Evolutionary conservation across 2,797 vertebrate species (phyloP).

Genomic region (Salmo trutta): DNA sequence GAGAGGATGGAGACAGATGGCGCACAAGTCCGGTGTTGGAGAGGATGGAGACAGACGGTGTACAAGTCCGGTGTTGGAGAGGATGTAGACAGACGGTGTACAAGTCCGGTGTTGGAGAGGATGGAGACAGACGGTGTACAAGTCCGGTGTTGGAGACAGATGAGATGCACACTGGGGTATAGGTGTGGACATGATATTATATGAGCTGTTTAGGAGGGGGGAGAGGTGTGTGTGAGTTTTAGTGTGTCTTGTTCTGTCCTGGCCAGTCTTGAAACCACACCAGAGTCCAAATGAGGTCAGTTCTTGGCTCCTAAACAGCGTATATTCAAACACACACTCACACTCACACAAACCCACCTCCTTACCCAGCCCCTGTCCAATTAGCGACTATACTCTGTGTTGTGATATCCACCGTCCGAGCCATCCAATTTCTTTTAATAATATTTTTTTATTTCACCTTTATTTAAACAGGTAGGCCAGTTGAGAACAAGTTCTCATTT

Average conservation of each 20-base stretch:
- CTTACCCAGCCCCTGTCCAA: slow-evolving; percentile 20
- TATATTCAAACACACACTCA: neutral
- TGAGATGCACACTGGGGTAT: too few species aligned
- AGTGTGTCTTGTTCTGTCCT: neutral
- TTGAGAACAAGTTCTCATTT: too few species aligned
- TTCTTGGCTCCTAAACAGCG: neutral
- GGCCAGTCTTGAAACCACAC: neutral
- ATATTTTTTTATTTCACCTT: slow-evolving; percentile 17
- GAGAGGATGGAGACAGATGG: neutral
- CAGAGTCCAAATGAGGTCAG: neutral
- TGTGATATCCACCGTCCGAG: slow-evolving; percentile 35
- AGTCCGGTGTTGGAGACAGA: too few species aligned
- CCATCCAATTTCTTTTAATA: slow-evolving; percentile 16
- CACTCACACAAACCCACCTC: slow-evolving; percentile 27
- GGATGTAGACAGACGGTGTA: neutral
- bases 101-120: neutral
- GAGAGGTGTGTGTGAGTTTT: neutral
- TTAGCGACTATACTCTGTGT: slow-evolving; percentile 56
- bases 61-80: too few species aligned
- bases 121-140: neutral
- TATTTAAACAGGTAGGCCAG: too few species aligned
- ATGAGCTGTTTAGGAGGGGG: neutral
- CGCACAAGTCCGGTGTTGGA: too few species aligned
- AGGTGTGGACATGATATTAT: too few species aligned
- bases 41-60: too few species aligned